Base-by-base conservation (phyloP, 2,888 invertebrate genomes). In the Harpalus rufipes region DNA sequence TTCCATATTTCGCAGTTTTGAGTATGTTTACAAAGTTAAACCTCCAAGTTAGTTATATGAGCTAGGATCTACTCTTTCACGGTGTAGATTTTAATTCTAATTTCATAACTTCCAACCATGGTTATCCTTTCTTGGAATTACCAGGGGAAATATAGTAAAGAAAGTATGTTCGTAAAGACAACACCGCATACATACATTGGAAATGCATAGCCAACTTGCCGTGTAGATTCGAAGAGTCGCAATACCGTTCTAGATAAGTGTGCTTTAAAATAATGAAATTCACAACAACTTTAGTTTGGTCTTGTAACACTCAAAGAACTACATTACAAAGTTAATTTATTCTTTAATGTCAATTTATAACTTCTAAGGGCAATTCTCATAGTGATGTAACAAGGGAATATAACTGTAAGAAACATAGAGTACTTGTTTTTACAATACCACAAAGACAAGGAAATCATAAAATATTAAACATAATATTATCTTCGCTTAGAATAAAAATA, bases 51-150 rank as follows among this genome's bases (percentile, higher is more conserved):
- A 16, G 63, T 63, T 63, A 63, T 18, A 25, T 63, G 6, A 25
- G 63, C 63, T 63, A 63, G 63, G 21, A 2, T 12, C 5, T 63
- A 12, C 21, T 63, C 8, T 21, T 25, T 25, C 59, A 59, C 59
- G 59, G 16, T 16, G 25, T 63, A 25, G 63, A 63, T 63, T 63
- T 63, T 63, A 63, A 63, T 63, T 63, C 63, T 63, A 63, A 63
- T 63, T 63, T 63, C 63, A 63, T 63, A 63, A 63, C 63, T 63
- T 63, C 12, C 21, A 18, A 21, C 21, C 63, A 12, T 10, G 63
- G 25, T 63, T 63, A 63, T 63, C 21, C 63, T 63, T 10, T 25
- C 10, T 63, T 12, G 25, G 21, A 21, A 63, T 63, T 63, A 63
- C 63, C 63, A 25, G 63, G 63, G 63, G 63, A 63, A 63, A 63